These are phyloP conservation scores for Zosterops pallidus DNA, from an alignment of 2,113 vertebrate genomes.

Conservation along the genomic window DNA sequence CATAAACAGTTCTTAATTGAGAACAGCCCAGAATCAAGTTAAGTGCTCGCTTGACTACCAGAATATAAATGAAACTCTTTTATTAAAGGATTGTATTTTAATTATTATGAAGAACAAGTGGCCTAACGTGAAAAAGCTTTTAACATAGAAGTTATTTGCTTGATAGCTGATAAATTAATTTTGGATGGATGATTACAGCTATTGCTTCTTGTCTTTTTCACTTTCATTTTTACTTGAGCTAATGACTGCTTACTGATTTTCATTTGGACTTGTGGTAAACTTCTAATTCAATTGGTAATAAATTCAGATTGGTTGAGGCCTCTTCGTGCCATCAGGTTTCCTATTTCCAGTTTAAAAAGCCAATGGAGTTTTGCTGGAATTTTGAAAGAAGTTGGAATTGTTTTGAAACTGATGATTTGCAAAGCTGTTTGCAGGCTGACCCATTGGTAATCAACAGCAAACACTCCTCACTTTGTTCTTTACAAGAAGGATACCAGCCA, in stretches of 20 bases:
- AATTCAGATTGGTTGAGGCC: not conserved
- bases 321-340: not conserved
- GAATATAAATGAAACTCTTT: constrained; percentile 2
- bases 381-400: not conserved
- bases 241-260: not conserved
- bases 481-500: not conserved
- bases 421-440: not conserved
- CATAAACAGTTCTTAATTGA: constrained; percentile 39
- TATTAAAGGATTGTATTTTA: constrained; percentile 6
- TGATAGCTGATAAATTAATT: constrained; percentile 2
- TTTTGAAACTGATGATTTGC: not conserved
- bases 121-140: not conserved
- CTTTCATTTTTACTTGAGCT: constrained; percentile 1
- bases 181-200: not conserved
- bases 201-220: not conserved
- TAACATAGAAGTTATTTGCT: not conserved
- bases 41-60: not conserved
- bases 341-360: not conserved
- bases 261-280: not conserved
- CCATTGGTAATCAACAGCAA: not conserved
- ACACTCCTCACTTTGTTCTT: not conserved
- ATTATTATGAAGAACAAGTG: constrained; percentile 4
- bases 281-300: not conserved
- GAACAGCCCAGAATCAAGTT: constrained; percentile 18
- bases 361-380: not conserved